Base-by-base conservation (phyloP, 2,888 invertebrate genomes). In the Sipha maydis region DNA sequence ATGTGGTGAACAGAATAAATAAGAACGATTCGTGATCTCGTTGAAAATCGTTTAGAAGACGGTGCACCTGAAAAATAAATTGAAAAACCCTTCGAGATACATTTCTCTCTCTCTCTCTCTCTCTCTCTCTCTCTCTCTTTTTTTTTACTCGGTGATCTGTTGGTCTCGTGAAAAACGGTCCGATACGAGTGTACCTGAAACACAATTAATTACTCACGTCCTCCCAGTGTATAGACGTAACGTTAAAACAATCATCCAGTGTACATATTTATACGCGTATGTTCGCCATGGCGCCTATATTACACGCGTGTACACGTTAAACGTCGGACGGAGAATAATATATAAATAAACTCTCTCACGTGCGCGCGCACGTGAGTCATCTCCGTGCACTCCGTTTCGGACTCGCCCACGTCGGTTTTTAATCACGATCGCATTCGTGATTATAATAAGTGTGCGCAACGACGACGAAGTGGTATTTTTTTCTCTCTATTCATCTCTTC, bases 361-460 rank as follows among this genome's bases (percentile, higher is more conserved):
- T 41, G 67, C 80, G 19, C 67, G 34, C n/a, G 67, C 80, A 9
- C 67, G 34, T 17, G n/a, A 34, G 5, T 41, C 14, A 31, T 41
- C 41, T 76, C n/a, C 3, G 34, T 19, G 1, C 25, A 1, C 31
- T 25, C 38, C 28, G 77, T 77, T 77, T 77, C 48, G 82, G 82
- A 31, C 82, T 69, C 61, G 80, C 79, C 77, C 77, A 77, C 77
- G 77, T 77, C 48, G 48, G 77, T 48, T 77, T 77, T 48, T 54
- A 77, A 28, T 48, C 77, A 77, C 77, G 77, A 77, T 54, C n/a
- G 48, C 31, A 19, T 19, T 28, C 9, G 71, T 71, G 17, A 75
- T 75, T 48, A 48, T 28, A 77, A 48, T n/a, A 17, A 48, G 77
- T 19, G 28, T 17, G 76, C 34, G 73, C 75, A 17, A 38, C 75